Evolutionary conservation across 1,140 invertebrate genomes (phyloP).

Genomic region (Ditylenchus dipsaci): DNA sequence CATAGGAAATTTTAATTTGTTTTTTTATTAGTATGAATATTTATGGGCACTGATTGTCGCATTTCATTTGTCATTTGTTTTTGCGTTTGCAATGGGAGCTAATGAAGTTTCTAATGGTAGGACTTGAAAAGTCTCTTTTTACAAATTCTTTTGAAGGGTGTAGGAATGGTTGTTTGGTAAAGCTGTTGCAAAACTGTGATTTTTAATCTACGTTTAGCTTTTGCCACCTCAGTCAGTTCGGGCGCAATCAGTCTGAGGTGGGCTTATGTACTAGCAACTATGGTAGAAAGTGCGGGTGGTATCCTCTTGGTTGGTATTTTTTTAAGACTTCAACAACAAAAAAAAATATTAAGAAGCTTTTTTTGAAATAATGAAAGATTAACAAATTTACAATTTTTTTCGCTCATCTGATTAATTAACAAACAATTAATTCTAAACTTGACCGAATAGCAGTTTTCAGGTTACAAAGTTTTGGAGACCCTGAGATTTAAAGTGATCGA

Average conservation of each 20-base stretch:
- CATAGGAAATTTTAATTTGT: too few relatives aligned
- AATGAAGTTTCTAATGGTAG: slow-evolving; percentile 68
- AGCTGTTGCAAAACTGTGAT: too few relatives aligned
- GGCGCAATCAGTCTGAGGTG: slow-evolving; percentile 64
- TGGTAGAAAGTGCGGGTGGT: slow-evolving; percentile 76
- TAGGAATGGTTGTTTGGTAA: not conserved
- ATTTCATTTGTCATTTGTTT: slow-evolving; percentile 82
- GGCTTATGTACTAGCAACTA: slow-evolving; percentile 74
- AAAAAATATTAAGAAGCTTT: too few relatives aligned
- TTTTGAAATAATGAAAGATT: too few relatives aligned
- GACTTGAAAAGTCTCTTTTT: too few relatives aligned
- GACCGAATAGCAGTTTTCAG: too few relatives aligned
- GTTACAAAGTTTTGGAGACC: slow-evolving; percentile 60
- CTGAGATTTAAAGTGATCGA: slow-evolving; percentile 55
- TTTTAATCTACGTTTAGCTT: slow-evolving; percentile 12
- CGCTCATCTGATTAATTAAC: too few relatives aligned
- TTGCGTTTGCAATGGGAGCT: slow-evolving; percentile 92
- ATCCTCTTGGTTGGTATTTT: slow-evolving; percentile 61
- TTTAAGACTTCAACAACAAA: too few relatives aligned
- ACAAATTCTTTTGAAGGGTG: not conserved
- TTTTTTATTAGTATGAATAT: slow-evolving; percentile 16
- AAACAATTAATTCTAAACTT: too few relatives aligned
- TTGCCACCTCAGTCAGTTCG: slow-evolving; percentile 28
- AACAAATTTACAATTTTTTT: too few relatives aligned
- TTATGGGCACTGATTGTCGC: slow-evolving; percentile 67